These are phyloP conservation scores for Aix galericulata DNA, from an alignment of 2,113 vertebrate species.

Conservation along the genomic window DNA sequence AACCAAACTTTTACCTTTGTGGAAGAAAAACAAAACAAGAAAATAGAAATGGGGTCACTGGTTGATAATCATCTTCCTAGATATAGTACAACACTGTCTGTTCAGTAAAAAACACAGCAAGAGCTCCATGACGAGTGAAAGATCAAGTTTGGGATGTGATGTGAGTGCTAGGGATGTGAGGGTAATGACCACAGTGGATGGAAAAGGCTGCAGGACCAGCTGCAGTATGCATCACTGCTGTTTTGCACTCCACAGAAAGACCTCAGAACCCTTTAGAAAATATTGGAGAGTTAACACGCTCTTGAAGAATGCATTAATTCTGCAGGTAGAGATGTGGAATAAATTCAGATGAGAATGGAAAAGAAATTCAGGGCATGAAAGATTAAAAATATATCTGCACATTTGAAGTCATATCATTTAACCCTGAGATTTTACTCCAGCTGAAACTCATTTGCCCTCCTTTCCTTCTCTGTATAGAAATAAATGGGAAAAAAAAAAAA, in stretches of 20 bases:
- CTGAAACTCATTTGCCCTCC: conserved; percentile 48
- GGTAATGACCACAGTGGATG: not conserved
- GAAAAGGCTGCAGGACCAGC: not conserved
- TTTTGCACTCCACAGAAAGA: not conserved
- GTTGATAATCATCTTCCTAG: not conserved
- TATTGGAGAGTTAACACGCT: not conserved
- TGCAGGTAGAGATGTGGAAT: not conserved
- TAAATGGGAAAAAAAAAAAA: not conserved
- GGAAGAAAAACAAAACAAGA: not conserved
- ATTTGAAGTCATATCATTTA: not conserved
- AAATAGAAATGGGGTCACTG: not conserved
- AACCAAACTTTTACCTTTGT: conserved; percentile 98
- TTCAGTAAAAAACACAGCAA: not conserved
- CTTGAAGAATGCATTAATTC: not conserved
- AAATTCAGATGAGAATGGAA: not conserved
- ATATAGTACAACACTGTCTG: not conserved
- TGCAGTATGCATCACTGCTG: not conserved
- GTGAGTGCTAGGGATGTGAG: not conserved
- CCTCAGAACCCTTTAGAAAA: not conserved
- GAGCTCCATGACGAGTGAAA: not conserved
- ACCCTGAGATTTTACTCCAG: conserved; percentile 18
- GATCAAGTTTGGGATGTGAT: not conserved
- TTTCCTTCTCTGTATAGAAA: conserved; percentile 5
- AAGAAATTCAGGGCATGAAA: not conserved
- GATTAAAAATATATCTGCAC: not conserved